Evolutionary conservation across 1,140 invertebrate species (phyloP), one percentile per base, ranked within the genome.

Genomic region (Eumaeus atala): DNA sequence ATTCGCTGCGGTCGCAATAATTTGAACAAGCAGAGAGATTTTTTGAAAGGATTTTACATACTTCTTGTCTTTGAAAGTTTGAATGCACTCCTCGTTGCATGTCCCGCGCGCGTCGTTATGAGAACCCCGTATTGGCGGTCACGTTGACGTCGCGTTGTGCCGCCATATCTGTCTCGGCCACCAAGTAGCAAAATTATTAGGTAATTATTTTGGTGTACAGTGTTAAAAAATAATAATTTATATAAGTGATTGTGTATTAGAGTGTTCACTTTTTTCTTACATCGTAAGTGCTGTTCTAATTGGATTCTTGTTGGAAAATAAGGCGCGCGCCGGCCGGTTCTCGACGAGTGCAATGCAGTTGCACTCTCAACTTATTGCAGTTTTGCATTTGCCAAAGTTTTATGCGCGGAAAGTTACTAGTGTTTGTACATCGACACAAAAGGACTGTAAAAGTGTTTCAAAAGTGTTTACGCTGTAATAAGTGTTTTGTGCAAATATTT

Each of bases 31-130:
- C 78, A 80, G 74, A 82, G 78, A 81, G 72, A 64, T 78, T 75
- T 55, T 72, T 74, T 71, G 72, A 77, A 74, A 65, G 72, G 74
- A 75, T 67, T 64, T 67, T 61, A 74, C 59, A 77, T 75, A 73
- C 80, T 71, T 67, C 73, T 79, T 80, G 75, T 74, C 74, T 83
- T 83, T 77, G 64, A 79, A 85, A 85, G 74, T 87, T 87, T 84
- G 84, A 87, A 87, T 87, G 84, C 86, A 88, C 83, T 88, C 83
- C 81, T 86, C 87, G 89, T 89, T 89, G 85, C 83, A 84, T 82
- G 73, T 89, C 89, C 90, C 91, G 90, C 92, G 91, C 91, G 92
- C 91, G 91, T 92, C 91, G 89, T 90, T 91, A 89, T 91, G 91
- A 92, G 90, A 91, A 92, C 91, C 91, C 91, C 91, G 91, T 90